These are phyloP conservation scores for Typhlichthys eigenmanni DNA, from an alignment of 2,797 vertebrate genomes.

Conservation along the genomic window DNA sequence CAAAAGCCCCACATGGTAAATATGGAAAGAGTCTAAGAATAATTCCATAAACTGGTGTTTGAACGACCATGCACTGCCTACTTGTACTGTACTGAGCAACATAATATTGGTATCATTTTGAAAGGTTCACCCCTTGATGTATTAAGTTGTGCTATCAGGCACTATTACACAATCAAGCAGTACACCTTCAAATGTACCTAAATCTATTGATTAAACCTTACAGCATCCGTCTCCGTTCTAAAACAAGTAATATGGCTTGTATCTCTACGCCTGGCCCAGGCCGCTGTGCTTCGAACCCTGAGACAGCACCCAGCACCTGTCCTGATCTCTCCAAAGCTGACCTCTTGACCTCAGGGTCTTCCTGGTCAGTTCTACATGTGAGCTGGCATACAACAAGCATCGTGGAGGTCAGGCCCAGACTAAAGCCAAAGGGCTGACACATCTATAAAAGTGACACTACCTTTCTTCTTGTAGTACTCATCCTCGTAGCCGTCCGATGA, in stretches of 20 bases:
- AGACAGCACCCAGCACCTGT: conserved; percentile 65
- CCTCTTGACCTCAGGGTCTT: not conserved
- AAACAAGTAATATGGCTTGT: conserved; percentile 35
- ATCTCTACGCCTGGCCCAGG: conserved; percentile 22
- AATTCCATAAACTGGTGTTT: not conserved
- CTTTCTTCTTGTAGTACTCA: conserved; percentile 94
- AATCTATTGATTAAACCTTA: no score
- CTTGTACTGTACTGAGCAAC: no score
- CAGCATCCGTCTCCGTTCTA: not conserved
- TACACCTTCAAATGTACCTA: no score
- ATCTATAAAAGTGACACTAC: conserved; percentile 63
- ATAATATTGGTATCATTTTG: no score
- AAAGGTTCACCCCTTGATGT: no score
- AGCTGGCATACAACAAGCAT: not conserved
- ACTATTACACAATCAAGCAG: no score
- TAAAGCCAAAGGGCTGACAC: not conserved
- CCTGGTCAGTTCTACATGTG: not conserved
- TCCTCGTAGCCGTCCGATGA: conserved; percentile 88
- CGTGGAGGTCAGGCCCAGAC: conserved; percentile 4
- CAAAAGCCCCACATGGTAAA: no score
- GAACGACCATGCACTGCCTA: no score
- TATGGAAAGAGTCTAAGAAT: no score
- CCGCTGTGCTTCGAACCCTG: conserved; percentile 35
- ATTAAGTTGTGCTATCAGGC: no score
- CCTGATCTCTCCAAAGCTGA: conserved; percentile 30